Conservation (phyloP, 1,140 invertebrate genomes). For the Telenomus remus region DNA sequence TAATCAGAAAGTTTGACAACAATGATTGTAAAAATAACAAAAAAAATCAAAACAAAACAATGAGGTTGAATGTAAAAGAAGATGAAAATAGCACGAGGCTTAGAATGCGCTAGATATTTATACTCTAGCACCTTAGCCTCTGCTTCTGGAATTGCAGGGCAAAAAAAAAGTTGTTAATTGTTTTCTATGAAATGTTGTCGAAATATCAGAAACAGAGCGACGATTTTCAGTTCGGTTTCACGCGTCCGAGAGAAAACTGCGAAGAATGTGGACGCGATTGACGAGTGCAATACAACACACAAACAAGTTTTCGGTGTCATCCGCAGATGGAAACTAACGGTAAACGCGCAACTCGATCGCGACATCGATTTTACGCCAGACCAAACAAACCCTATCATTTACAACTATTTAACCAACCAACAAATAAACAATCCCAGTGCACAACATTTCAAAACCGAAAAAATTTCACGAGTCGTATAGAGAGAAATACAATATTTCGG, state of each 20-base stretch:
- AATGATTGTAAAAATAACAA: too few species aligned
- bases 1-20: too few species aligned
- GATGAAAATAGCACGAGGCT: conserved; percentile 67
- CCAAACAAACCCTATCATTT: too few species aligned
- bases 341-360: conserved; percentile 16
- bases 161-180: conserved; percentile 12
- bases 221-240: conserved; percentile 33
- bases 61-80: conserved; percentile 39
- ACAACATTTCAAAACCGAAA: too few species aligned
- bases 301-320: conserved; percentile 56
- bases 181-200: conserved; percentile 7
- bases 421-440: too few species aligned
- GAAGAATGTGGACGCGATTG: conserved; percentile 51
- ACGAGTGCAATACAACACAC: conserved; percentile 34
- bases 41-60: conserved; percentile 7
- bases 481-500: too few species aligned
- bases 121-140: conserved; percentile 55
- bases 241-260: conserved; percentile 40
- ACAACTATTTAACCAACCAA: too few species aligned
- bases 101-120: conserved; percentile 68
- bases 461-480: too few species aligned
- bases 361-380: conserved; percentile 33
- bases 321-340: conserved; percentile 49
- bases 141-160: conserved; percentile 24
- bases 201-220: not conserved